phyloP scores from a whole-genome alignment of 2,797 vertebrate genomes.

The Phylloscopus collybita region DNA sequence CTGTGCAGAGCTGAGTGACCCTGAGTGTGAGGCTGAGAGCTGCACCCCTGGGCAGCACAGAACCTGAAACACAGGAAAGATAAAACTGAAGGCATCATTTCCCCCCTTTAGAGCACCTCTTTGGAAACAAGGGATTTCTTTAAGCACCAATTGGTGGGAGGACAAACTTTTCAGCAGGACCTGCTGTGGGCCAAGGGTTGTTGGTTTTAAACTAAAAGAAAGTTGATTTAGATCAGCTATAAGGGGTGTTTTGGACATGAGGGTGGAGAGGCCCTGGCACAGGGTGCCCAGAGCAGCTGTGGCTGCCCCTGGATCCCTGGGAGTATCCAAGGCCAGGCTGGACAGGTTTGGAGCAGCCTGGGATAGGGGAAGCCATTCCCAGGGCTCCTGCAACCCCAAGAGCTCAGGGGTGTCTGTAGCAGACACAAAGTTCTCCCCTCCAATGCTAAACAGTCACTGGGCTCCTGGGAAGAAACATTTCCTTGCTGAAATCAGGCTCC shows the following conservation, averaged over 20 bases:
- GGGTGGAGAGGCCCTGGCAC: neutral
- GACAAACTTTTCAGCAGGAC: neutral
- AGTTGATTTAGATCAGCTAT: neutral
- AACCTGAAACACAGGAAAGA: no score
- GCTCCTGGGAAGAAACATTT: neutral
- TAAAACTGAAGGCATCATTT: neutral
- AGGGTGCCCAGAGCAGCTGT: rapidly evolving
- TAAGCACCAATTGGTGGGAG: no score
- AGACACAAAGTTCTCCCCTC: neutral
- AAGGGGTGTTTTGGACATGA: neutral
- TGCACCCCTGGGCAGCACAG: no score
- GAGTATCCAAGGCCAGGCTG: rapidly evolving
- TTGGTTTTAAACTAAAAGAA: neutral
- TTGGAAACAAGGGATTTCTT: neutral
- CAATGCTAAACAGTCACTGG: rapidly evolving
- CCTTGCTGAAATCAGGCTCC: neutral
- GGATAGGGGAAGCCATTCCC: neutral
- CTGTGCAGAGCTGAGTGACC: no score
- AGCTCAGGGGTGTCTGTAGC: neutral
- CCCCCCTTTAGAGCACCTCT: neutral
- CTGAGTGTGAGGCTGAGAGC: no score
- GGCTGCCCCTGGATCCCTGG: neutral
- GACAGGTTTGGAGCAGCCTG: rapidly evolving
- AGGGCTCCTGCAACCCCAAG: neutral
- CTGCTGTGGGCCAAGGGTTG: neutral